Evolutionary conservation across 2,888 invertebrate species (phyloP).

Genomic region (Microplitis manilae): DNA sequence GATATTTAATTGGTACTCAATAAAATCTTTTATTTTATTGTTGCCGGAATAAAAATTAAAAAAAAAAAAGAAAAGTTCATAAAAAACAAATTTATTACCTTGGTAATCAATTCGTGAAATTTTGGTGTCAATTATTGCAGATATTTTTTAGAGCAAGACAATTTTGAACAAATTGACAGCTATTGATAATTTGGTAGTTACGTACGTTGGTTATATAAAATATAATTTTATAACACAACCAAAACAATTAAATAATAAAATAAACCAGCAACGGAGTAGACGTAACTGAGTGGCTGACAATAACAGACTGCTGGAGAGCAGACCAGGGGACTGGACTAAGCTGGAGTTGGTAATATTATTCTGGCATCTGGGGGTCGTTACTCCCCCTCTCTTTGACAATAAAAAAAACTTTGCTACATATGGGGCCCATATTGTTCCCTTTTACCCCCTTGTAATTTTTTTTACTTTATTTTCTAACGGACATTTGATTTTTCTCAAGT

Average conservation of each 20-base stretch:
- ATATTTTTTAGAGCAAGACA: no score
- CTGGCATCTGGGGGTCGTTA: neutral
- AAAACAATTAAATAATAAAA: neutral
- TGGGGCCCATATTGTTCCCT: conserved; percentile 1
- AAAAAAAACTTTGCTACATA: neutral
- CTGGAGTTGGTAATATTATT: neutral
- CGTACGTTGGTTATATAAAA: no score
- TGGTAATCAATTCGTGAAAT: no score
- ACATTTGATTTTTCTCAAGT: conserved; percentile 3
- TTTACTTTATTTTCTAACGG: conserved; percentile 7
- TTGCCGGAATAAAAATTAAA: no score
- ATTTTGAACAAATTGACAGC: no score
- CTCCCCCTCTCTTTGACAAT: conserved; percentile 1
- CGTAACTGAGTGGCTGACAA: conserved; percentile 3
- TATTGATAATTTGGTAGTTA: no score
- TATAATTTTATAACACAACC: no score
- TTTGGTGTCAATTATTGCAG: no score
- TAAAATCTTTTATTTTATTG: neutral
- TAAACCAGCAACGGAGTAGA: conserved; percentile 5
- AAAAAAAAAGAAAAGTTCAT: no score
- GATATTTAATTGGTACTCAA: neutral
- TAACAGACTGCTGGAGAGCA: conserved; percentile 12
- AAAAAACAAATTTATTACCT: no score
- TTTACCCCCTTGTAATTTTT: neutral
- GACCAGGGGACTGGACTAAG: conserved; percentile 4